Percentiles rank a stretch among this genome's conserved stretches.
Conservation (phyloP, 2,797 vertebrate species). For the Dendrocincla fuliginosa region DNA sequence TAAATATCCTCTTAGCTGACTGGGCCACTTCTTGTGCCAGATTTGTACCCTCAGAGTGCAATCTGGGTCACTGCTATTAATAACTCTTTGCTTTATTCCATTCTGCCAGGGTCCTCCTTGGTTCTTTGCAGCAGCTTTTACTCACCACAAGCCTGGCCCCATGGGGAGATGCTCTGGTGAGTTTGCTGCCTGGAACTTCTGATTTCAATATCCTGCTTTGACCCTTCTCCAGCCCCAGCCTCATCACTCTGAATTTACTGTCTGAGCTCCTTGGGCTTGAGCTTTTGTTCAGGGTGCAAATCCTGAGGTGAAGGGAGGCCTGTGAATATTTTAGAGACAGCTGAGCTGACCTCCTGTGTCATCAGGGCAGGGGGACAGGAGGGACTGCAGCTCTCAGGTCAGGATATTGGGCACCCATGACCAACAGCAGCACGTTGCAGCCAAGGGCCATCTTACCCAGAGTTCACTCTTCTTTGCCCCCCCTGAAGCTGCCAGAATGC, state of each 20-base stretch:
- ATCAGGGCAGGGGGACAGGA: not conserved
- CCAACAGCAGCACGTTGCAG: not conserved
- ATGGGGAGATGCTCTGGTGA: not conserved
- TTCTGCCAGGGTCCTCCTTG: not conserved
- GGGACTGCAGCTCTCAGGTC: not conserved
- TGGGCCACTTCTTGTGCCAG: conserved; percentile 32
- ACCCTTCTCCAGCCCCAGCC: not conserved
- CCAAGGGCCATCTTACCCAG: not conserved
- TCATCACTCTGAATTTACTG: not conserved
- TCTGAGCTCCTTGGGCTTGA: not conserved
- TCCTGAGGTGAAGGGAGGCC: not conserved
- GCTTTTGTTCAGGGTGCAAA: not conserved
- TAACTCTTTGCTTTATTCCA: not conserved
- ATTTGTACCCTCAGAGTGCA: not conserved
- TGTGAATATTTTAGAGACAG: not conserved
- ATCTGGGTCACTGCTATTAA: conserved; percentile 53
- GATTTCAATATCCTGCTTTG: not conserved
- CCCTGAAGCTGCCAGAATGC: not conserved
- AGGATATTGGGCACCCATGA: not conserved
- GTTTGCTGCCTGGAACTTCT: not conserved
- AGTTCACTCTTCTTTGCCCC: not conserved
- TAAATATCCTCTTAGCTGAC: conserved; percentile 52
- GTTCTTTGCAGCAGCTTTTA: not conserved
- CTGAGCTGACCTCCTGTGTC: not conserved
- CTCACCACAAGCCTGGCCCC: not conserved